A percentile compares a stretch with the other conserved stretches of the same genome.
These are phyloP conservation scores for Drosophila mettleri DNA, from an alignment of 2,888 invertebrate species.

Conservation along the genomic window DNA sequence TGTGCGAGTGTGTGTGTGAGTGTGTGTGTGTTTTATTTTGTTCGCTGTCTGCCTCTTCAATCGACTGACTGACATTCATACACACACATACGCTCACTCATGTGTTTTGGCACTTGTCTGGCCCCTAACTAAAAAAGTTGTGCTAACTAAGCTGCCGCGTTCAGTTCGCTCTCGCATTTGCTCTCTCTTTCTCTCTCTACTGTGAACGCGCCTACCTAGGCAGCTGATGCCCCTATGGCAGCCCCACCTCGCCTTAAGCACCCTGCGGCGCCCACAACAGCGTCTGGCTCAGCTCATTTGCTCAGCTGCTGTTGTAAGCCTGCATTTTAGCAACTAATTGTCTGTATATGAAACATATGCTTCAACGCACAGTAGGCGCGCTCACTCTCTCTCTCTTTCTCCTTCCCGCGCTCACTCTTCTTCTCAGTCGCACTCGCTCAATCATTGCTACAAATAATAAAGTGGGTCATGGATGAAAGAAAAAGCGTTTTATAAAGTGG, in stretches of 20 bases:
- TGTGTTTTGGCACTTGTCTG: conserved; percentile 37
- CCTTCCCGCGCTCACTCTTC: conserved; percentile 6
- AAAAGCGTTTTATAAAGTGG: conserved; percentile 83
- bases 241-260: background rate
- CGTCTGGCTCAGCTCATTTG: conserved; percentile 54
- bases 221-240: background rate
- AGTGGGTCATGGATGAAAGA: conserved; percentile 84
- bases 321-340: conserved; percentile 79
- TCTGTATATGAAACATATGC: conserved; percentile 75
- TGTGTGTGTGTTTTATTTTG: conserved; percentile 20
- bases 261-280: conserved; percentile 13
- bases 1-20: conserved; percentile 43
- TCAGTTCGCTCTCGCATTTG: background rate
- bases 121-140: conserved; percentile 48
- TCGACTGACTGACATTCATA: conserved; percentile 49
- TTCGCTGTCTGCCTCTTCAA: conserved; percentile 30
- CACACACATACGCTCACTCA: conserved; percentile 14
- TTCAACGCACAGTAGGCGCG: conserved; percentile 28
- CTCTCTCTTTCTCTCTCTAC: background rate
- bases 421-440: conserved; percentile 28
- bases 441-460: conserved; percentile 80
- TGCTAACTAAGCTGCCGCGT: conserved; percentile 45
- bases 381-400: conserved; percentile 13
- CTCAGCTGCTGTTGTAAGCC: conserved; percentile 69
- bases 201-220: conserved; percentile 5